These are phyloP conservation scores for Pararge aegeria DNA, from an alignment of 1,140 invertebrate genomes.

Conservation along the genomic window DNA sequence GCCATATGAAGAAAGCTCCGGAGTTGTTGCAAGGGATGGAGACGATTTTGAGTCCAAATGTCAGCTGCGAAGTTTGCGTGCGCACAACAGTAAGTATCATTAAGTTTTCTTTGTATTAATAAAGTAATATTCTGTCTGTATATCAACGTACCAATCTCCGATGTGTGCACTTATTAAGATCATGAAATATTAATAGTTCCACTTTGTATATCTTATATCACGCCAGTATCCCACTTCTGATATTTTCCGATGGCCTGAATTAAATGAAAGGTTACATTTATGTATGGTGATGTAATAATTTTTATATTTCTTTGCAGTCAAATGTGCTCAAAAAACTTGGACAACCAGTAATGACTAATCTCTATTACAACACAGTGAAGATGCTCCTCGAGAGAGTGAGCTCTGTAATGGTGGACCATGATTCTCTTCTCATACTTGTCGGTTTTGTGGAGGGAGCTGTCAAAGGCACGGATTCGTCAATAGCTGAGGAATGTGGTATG, in stretches of 20 bases:
- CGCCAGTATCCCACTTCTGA: too few species aligned
- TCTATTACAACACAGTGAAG: slow-evolving; percentile 97
- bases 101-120: background rate
- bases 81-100: slow-evolving; percentile 84
- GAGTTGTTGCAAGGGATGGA: slow-evolving; percentile 91
- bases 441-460: slow-evolving; percentile 86
- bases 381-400: slow-evolving; percentile 96
- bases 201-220: too few species aligned
- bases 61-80: slow-evolving; percentile 94
- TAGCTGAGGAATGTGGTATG: slow-evolving; percentile 90
- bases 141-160: slow-evolving; percentile 5
- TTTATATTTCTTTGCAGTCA: slow-evolving; percentile 68
- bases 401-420: slow-evolving; percentile 96
- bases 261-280: too few species aligned
- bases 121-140: background rate
- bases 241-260: too few species aligned
- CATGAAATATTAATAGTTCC: too few species aligned
- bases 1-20: slow-evolving; percentile 88
- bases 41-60: slow-evolving; percentile 91
- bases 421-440: slow-evolving; percentile 88
- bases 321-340: slow-evolving; percentile 96
- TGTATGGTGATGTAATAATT: too few species aligned
- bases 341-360: slow-evolving; percentile 95
- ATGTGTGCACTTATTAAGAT: too few species aligned
- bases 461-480: slow-evolving; percentile 87